phyloP scores from a whole-genome alignment of 1,140 invertebrate species.

The Philopotamus ludificatus region DNA sequence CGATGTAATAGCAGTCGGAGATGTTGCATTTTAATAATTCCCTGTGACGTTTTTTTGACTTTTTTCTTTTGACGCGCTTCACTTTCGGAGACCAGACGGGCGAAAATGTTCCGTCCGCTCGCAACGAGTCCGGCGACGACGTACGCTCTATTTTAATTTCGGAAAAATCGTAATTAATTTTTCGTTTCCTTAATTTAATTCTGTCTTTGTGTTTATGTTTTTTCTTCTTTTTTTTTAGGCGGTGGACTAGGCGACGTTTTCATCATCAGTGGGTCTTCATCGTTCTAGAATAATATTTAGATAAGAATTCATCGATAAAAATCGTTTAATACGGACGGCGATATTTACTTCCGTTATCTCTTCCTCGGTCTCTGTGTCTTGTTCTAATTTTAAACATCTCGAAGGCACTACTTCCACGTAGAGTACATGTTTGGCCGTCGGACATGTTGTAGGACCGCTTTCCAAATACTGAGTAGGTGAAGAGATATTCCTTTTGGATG shows the following conservation, averaged over 20 bases:
- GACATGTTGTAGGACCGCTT: constrained; percentile 31
- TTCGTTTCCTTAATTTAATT: constrained; percentile 6
- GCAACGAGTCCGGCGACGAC: constrained; percentile 8
- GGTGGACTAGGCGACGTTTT: constrained; percentile 8
- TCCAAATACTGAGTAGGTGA: constrained; percentile 35
- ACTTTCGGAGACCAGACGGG: constrained; percentile 24
- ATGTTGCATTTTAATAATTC: constrained; percentile 27
- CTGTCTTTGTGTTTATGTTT: constrained; percentile 6
- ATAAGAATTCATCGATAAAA: neutral
- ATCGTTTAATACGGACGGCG: neutral
- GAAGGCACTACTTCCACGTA: constrained; percentile 39
- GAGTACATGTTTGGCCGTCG: constrained; percentile 36
- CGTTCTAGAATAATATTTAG: constrained; percentile 18
- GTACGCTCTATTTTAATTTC: constrained; percentile 14
- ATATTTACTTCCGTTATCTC: neutral
- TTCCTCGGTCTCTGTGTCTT: constrained; percentile 22
- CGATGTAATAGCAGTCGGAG: constrained; percentile 26
- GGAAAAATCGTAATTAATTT: constrained; percentile 15
- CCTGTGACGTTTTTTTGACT: constrained; percentile 6
- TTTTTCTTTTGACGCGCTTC: constrained; percentile 31
- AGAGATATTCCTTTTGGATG: neutral
- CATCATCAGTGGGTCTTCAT: constrained; percentile 37
- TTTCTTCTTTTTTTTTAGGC: constrained; percentile 30
- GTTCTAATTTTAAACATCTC: constrained; percentile 33
- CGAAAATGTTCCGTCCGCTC: constrained; percentile 12